These are phyloP conservation scores for Melitaea athalia DNA, from an alignment of 2,888 invertebrate species.

Conservation along the genomic window DNA sequence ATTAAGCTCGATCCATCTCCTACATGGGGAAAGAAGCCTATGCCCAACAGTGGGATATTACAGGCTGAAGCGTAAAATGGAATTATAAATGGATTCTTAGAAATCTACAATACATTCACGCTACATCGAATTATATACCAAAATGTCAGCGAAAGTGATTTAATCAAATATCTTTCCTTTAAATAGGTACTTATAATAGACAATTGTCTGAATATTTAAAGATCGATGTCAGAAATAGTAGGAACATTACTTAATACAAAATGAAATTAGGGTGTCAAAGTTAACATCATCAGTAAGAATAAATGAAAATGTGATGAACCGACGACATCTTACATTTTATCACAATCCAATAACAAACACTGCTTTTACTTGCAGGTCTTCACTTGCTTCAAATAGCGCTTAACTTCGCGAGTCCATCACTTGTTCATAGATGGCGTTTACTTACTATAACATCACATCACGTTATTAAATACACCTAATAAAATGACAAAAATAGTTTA, in stretches of 20 bases:
- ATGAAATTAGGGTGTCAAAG: background rate
- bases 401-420: background rate
- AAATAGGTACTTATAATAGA: too few species aligned
- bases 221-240: background rate
- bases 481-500: background rate
- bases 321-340: conserved; percentile 3
- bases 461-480: background rate
- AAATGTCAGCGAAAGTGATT: too few species aligned
- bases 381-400: background rate
- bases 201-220: background rate
- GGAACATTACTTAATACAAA: background rate
- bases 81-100: too few species aligned
- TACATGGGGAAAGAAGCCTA: too few species aligned
- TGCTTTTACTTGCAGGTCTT: background rate
- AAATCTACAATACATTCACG: too few species aligned
- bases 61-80: too few species aligned
- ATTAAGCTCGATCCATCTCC: too few species aligned
- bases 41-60: too few species aligned
- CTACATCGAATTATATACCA: too few species aligned
- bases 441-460: background rate
- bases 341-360: background rate
- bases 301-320: background rate
- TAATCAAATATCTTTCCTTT: too few species aligned
- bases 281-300: background rate
- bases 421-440: conserved; percentile 13